A percentile compares a stretch with the other conserved stretches of the same genome.
Evolutionary conservation across 2,113 vertebrate species (phyloP).

Genomic region (Nothoprocta pentlandii): DNA sequence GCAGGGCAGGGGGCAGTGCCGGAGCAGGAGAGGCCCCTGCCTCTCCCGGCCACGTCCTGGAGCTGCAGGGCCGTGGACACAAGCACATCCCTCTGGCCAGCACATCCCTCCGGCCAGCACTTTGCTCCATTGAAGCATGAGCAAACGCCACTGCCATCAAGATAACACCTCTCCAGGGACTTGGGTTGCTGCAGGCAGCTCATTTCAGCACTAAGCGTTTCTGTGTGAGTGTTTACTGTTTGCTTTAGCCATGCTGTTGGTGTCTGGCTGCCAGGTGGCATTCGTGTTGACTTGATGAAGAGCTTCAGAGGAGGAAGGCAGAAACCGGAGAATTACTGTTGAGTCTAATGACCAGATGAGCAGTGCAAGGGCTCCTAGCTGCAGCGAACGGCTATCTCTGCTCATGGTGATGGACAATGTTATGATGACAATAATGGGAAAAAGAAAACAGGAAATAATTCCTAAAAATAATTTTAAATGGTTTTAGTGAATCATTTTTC

Average conservation of each 20-base stretch:
- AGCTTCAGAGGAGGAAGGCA: neutral
- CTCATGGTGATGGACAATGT: accelerated
- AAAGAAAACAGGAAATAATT: neutral
- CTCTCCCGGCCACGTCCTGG: neutral
- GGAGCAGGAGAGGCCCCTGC: neutral
- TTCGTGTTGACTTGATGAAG: neutral
- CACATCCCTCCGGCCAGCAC: no score
- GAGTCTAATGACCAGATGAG: accelerated
- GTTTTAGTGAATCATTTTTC: neutral
- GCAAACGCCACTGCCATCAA: no score
- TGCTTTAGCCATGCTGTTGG: neutral
- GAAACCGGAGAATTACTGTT: neutral
- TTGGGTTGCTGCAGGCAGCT: neutral
- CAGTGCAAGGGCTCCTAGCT: neutral
- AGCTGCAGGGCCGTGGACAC: accelerated
- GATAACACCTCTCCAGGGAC: neutral
- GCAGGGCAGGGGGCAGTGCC: neutral
- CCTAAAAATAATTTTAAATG: neutral
- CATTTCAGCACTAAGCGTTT: neutral
- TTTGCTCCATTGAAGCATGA: neutral
- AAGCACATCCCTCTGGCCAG: no score
- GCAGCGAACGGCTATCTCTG: neutral
- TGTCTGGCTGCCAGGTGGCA: neutral
- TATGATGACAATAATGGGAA: neutral
- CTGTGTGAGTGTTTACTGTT: accelerated